Percentiles rank a stretch among this genome's conserved stretches.
Conservation (phyloP, 1,140 invertebrate species). For the Lutraria rhynchaena region DNA sequence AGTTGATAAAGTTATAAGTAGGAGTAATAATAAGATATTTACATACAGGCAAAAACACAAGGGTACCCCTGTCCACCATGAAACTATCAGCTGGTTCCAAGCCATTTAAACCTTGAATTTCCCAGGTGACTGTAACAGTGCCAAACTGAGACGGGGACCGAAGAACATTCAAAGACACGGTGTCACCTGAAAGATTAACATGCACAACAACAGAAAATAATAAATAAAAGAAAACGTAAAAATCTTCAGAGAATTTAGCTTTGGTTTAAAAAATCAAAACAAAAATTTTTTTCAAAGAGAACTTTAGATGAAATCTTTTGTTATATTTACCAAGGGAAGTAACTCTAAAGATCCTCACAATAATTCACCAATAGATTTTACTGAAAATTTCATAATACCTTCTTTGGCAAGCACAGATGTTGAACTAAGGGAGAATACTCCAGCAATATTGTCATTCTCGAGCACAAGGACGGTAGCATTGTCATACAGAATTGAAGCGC, state of each 20-base stretch:
- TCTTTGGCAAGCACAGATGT: constrained; percentile 75
- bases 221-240: background rate
- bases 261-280: too few species aligned
- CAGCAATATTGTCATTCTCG: constrained; percentile 80
- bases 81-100: constrained; percentile 68
- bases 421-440: constrained; percentile 73
- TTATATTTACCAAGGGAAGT: too few species aligned
- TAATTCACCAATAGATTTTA: background rate
- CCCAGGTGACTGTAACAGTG: constrained; percentile 74
- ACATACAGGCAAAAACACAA: constrained; percentile 75
- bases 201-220: background rate
- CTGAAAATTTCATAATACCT: constrained; percentile 64
- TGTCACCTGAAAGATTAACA: constrained; percentile 65
- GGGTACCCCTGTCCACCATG: constrained; percentile 57
- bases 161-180: constrained; percentile 63
- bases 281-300: too few species aligned
- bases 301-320: too few species aligned
- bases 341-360: too few species aligned
- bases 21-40: too few species aligned
- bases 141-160: constrained; percentile 69
- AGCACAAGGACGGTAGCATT: constrained; percentile 74
- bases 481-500: constrained; percentile 67
- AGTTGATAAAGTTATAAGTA: too few species aligned
- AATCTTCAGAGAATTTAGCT: too few species aligned
- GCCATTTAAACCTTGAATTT: constrained; percentile 68